phyloP scores from a whole-genome alignment of 2,113 vertebrate species.

The Vimba vimba region DNA sequence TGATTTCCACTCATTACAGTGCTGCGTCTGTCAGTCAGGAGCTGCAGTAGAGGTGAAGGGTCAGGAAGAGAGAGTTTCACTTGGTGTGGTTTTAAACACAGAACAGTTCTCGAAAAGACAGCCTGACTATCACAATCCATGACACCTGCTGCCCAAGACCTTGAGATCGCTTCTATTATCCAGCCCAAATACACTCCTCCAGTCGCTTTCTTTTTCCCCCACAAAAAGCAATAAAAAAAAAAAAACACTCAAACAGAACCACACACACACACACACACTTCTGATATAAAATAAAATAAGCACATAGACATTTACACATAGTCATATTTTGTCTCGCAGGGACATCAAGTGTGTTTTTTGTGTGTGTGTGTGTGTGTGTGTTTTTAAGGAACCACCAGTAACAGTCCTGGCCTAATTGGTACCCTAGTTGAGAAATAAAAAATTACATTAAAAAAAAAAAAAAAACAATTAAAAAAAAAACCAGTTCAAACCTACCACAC shows the following conservation, averaged over 20 bases:
- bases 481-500: no score
- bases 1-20: slow-evolving; percentile 70
- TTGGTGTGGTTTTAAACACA: slow-evolving; percentile 34
- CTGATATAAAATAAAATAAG: neutral
- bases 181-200: slow-evolving; percentile 46
- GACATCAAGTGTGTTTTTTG: neutral
- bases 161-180: slow-evolving; percentile 59
- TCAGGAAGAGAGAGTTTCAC: slow-evolving; percentile 52
- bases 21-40: slow-evolving; percentile 64
- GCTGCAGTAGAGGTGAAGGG: slow-evolving; percentile 57
- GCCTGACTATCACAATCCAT: slow-evolving; percentile 56
- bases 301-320: neutral
- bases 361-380: no score
- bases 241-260: slow-evolving; percentile 7
- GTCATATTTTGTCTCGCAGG: neutral
- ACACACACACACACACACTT: neutral
- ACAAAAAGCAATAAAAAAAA: slow-evolving; percentile 8
- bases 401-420: neutral
- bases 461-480: no score
- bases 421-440: neutral
- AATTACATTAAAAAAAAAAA: no score
- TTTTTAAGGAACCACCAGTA: neutral
- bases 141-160: slow-evolving; percentile 55
- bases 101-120: slow-evolving; percentile 53
- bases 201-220: neutral